These are phyloP conservation scores for Elysia crispata DNA, from an alignment of 2,888 invertebrate species.

Conservation along the genomic window DNA sequence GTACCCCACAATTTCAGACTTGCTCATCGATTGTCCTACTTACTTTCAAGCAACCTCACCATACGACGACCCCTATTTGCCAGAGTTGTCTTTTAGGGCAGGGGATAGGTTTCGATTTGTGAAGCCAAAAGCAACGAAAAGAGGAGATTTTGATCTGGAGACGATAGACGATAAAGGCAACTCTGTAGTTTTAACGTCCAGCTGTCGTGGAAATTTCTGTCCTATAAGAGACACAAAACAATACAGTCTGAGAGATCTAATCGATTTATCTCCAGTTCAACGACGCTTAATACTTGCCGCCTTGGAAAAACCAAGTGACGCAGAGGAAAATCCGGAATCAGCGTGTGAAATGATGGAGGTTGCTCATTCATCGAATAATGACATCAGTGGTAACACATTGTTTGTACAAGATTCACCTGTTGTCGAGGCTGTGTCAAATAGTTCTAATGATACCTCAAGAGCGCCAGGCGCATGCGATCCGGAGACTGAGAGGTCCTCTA, in stretches of 20 bases:
- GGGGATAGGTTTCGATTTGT: slow-evolving; percentile 65
- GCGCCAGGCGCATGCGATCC: no score
- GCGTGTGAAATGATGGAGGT: no score
- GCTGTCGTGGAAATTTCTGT: slow-evolving; percentile 64
- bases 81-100: slow-evolving; percentile 61
- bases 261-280: slow-evolving; percentile 61
- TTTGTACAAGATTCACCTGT: no score
- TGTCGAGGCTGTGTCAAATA: no score
- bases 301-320: no score
- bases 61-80: slow-evolving; percentile 68
- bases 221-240: slow-evolving; percentile 59
- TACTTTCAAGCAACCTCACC: slow-evolving; percentile 64
- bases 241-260: slow-evolving; percentile 63
- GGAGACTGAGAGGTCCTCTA: no score
- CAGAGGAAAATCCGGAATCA: no score
- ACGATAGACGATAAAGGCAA: slow-evolving; percentile 57
- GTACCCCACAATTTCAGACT: slow-evolving; percentile 61
- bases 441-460: no score
- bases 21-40: slow-evolving; percentile 66
- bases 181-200: slow-evolving; percentile 57
- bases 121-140: slow-evolving; percentile 24
- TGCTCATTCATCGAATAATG: no score
- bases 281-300: slow-evolving; percentile 60
- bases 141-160: no score
- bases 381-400: no score